Evolutionary conservation across 2,113 vertebrate species (phyloP).

Genomic region (Podilymbus podiceps): DNA sequence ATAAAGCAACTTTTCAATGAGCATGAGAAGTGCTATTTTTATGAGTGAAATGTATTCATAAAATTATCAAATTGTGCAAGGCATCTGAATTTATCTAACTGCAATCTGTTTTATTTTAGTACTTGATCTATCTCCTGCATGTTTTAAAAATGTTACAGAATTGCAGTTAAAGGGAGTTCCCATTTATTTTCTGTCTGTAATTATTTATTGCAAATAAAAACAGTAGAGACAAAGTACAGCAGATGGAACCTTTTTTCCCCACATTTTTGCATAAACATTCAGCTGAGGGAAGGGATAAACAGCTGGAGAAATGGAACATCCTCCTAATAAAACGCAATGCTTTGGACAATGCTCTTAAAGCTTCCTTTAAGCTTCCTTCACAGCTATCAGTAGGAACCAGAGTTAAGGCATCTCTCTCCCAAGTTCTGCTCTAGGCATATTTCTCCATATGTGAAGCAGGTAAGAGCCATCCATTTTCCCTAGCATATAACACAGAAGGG

Average conservation of each 20-base stretch:
- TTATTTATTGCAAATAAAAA: conserved; percentile 37
- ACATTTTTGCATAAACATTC: background rate
- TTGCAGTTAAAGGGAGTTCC: background rate
- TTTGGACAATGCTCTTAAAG: background rate
- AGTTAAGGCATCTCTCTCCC: background rate
- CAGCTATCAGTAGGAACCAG: background rate
- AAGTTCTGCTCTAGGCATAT: background rate
- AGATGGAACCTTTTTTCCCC: background rate
- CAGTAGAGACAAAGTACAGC: background rate
- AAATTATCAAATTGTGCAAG: background rate
- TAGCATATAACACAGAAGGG: background rate
- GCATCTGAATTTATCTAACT: background rate
- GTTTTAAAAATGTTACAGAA: background rate
- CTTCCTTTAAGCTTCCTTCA: background rate
- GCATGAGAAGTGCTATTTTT: background rate
- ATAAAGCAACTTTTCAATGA: background rate
- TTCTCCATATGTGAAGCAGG: background rate
- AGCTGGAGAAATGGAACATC: background rate
- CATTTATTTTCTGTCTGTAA: background rate
- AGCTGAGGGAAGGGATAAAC: background rate
- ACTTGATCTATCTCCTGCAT: background rate
- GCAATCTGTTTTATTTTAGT: background rate
- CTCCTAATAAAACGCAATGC: background rate
- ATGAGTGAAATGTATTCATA: background rate
- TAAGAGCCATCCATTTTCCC: background rate